Conservation (phyloP, 2,113 vertebrate genomes). For the Cryptotis parvus region DNA sequence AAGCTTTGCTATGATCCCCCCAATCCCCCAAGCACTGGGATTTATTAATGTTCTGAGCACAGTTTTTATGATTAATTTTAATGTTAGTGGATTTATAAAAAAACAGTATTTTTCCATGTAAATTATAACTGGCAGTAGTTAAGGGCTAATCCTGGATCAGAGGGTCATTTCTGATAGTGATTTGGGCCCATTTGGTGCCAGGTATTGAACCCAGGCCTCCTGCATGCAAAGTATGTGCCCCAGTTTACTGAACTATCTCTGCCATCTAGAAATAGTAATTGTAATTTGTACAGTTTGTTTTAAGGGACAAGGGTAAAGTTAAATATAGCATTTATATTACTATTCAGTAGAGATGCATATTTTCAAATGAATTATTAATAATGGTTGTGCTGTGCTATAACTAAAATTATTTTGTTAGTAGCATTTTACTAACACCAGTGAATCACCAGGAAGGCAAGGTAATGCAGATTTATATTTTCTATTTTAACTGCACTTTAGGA, state of each 20-base stretch:
- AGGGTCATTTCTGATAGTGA: too few species aligned
- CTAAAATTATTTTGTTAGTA: background rate
- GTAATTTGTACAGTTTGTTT: constrained; percentile 1
- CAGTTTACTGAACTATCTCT: too few species aligned
- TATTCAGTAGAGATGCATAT: background rate
- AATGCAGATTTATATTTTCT: background rate
- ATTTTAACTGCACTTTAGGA: constrained; percentile 19
- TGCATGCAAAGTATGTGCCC: too few species aligned
- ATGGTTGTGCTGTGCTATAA: background rate
- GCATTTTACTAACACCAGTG: background rate
- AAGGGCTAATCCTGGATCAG: too few species aligned
- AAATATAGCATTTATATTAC: background rate
- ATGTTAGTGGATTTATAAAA: background rate
- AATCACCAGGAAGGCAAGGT: background rate
- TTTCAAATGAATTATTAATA: background rate
- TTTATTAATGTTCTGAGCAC: background rate
- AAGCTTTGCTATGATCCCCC: too few species aligned
- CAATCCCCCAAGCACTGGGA: too few species aligned
- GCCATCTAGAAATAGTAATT: too few species aligned
- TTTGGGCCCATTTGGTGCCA: too few species aligned
- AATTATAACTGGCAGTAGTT: too few species aligned
- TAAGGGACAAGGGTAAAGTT: constrained; percentile 6
- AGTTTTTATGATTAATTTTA: constrained; percentile 32
- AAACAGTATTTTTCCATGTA: background rate
- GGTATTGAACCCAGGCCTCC: too few species aligned